Conservation (phyloP, 2,113 vertebrate genomes). For the Rhegmatorhina hoffmannsi region DNA sequence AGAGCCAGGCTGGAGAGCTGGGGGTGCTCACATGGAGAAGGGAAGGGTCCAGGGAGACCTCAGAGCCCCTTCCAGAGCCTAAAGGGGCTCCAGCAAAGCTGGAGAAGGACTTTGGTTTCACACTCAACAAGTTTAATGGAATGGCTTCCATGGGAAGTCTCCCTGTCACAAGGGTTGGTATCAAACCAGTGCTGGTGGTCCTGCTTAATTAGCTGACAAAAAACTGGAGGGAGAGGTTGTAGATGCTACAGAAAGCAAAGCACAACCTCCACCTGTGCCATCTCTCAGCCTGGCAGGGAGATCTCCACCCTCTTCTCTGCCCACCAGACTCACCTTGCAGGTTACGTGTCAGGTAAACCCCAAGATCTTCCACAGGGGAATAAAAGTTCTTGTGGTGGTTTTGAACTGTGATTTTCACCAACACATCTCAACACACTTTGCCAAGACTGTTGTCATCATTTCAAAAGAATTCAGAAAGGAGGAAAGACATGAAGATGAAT, state of each 20-base stretch:
- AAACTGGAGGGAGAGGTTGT: accelerated
- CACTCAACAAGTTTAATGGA: neutral
- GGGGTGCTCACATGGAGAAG: neutral
- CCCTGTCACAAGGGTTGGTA: neutral
- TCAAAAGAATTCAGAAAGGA: neutral
- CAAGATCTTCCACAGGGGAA: neutral
- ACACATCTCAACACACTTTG: neutral
- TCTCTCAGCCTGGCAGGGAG: neutral
- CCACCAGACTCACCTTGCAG: neutral
- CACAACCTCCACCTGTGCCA: neutral
- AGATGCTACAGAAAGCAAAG: neutral
- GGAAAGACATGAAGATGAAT: neutral
- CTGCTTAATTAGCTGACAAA: neutral
- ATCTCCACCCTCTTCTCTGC: neutral
- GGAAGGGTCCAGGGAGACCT: neutral
- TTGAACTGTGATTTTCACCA: neutral
- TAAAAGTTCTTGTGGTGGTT: neutral
- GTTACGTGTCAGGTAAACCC: neutral
- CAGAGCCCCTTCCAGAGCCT: neutral
- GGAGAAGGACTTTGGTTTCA: neutral
- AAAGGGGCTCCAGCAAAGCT: neutral
- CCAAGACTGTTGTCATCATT: neutral
- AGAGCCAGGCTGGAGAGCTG: neutral
- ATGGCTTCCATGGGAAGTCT: neutral
- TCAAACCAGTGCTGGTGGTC: neutral